Percentiles rank a stretch among this genome's conserved stretches.
These are phyloP conservation scores for silkworm (Bombyx mori) DNA, from an alignment of 1,140 invertebrate genomes.

Conservation along the genomic window ASM3026992v2 NC_085127.1:3269501-3270000, in stretches of 20 bases:
- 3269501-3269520: no score
- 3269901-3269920: no score
- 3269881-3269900: no score
- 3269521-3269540: no score
- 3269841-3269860: slow-evolving; percentile 25
- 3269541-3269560: no score
- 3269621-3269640: neutral
- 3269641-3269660: slow-evolving; percentile 17
- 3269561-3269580: no score
- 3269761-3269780: slow-evolving; percentile 18
- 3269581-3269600: no score
- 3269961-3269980: no score
- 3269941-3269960: no score
- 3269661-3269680: slow-evolving; percentile 18
- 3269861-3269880: slow-evolving; percentile 16
- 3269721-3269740: slow-evolving; percentile 3
- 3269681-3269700: slow-evolving; percentile 9
- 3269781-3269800: slow-evolving; percentile 21
- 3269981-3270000: no score
- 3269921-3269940: no score
- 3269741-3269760: slow-evolving; percentile 1
- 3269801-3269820: slow-evolving; percentile 32
- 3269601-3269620: no score
- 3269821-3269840: slow-evolving; percentile 29
- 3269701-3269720: slow-evolving; percentile 15